phyloP scores from a whole-genome alignment of 2,113 vertebrate genomes.

The Cyprinodon tularosa region DNA sequence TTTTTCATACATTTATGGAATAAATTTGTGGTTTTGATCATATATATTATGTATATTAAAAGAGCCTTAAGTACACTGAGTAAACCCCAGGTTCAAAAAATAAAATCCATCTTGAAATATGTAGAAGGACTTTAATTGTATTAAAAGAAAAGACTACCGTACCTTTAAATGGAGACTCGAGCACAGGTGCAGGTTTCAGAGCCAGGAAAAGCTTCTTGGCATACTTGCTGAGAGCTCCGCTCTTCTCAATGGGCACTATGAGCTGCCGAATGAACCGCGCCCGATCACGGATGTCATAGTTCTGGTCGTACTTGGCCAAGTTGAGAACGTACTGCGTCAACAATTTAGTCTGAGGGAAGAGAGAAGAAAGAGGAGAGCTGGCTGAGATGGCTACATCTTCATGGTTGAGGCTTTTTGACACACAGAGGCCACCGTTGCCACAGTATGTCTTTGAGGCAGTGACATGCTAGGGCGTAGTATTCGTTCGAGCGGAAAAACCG shows the following conservation, averaged over 20 bases:
- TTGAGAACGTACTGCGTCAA: constrained; percentile 98
- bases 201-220: constrained; percentile 98
- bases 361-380: not conserved
- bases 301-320: constrained; percentile 98
- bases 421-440: too few relatives aligned
- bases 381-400: too few relatives aligned
- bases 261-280: constrained; percentile 98
- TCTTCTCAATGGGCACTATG: constrained; percentile 95
- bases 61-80: not conserved
- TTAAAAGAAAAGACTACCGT: constrained; percentile 13
- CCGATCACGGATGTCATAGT: constrained; percentile 96
- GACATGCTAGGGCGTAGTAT: too few relatives aligned
- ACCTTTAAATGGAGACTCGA: constrained; percentile 99
- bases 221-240: constrained; percentile 93
- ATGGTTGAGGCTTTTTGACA: too few relatives aligned
- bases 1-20: too few relatives aligned
- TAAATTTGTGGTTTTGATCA: not conserved
- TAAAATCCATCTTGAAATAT: not conserved
- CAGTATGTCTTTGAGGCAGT: too few relatives aligned
- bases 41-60: not conserved
- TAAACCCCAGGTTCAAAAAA: not conserved
- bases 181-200: constrained; percentile 92
- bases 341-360: constrained; percentile 88
- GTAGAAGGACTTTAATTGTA: not conserved
- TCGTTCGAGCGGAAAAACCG: too few relatives aligned